phyloP scores from a whole-genome alignment of 1,140 invertebrate species.

The Diachasma alloeum region DNA sequence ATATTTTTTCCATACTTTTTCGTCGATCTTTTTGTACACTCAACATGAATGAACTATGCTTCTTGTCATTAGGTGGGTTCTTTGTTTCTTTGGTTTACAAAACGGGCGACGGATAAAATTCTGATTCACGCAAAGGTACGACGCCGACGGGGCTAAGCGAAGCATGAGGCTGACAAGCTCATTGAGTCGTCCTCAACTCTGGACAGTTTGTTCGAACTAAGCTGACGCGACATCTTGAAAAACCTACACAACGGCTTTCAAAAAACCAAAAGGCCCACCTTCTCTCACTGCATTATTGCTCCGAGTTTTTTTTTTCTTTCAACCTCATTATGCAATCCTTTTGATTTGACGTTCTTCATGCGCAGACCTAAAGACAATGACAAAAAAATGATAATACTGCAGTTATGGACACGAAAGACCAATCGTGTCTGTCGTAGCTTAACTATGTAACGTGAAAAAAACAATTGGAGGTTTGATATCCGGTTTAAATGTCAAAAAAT shows the following conservation, averaged over 20 bases:
- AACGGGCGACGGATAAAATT: too few species aligned
- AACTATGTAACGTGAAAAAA: not conserved
- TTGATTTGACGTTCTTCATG: not conserved
- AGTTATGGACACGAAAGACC: conserved; percentile 24
- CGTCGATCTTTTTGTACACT: too few species aligned
- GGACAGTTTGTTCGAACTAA: conserved; percentile 55
- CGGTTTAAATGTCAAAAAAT: not conserved
- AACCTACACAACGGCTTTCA: conserved; percentile 58
- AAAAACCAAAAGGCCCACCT: not conserved
- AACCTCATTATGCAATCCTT: not conserved
- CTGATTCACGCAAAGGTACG: not conserved
- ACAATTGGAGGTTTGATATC: not conserved
- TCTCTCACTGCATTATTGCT: not conserved
- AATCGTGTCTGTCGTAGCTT: not conserved
- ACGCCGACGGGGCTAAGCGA: conserved; percentile 42
- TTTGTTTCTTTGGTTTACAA: too few species aligned
- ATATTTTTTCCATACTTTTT: not conserved
- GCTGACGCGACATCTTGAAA: conserved; percentile 60
- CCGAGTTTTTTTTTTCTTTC: not conserved
- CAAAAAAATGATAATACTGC: conserved; percentile 21
- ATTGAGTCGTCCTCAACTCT: conserved; percentile 43
- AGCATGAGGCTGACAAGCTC: conserved; percentile 61
- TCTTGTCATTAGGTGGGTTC: too few species aligned
- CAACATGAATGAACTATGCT: not conserved
- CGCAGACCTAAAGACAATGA: conserved; percentile 10